Conservation (phyloP, 2,113 vertebrate species). For the Anhinga rufa region DNA sequence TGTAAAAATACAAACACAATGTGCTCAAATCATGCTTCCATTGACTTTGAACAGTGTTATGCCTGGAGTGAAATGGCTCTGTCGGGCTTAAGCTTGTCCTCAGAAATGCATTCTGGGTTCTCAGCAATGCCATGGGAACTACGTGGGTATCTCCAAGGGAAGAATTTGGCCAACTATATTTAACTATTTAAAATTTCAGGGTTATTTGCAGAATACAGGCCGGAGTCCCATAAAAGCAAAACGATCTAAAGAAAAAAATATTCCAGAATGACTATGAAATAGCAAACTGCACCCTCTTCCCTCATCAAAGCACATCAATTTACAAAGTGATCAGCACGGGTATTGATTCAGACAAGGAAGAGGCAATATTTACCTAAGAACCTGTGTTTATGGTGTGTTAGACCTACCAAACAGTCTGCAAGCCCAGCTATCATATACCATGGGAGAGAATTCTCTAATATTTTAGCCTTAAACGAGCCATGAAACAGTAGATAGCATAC, state of each 20-base stretch:
- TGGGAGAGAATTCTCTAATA: neutral
- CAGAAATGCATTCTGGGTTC: neutral
- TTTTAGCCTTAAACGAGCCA: conserved; percentile 1
- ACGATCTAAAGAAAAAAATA: conserved; percentile 37
- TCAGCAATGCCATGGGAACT: conserved; percentile 13
- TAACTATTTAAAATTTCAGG: conserved; percentile 44
- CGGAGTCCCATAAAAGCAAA: conserved; percentile 47
- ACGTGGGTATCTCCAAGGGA: neutral
- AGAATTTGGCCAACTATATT: conserved; percentile 22
- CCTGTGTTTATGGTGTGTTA: neutral
- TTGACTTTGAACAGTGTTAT: conserved; percentile 50
- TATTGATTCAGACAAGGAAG: conserved; percentile 22
- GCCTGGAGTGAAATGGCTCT: conserved; percentile 43
- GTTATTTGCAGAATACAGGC: conserved; percentile 16
- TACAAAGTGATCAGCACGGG: neutral
- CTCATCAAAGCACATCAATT: conserved; percentile 25
- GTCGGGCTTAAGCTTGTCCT: conserved; percentile 26
- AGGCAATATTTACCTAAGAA: conserved; percentile 57
- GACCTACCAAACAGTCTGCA: conserved; percentile 11
- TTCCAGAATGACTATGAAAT: conserved; percentile 31
- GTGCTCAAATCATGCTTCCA: conserved; percentile 40
- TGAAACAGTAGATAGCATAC: neutral
- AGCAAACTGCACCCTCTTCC: conserved; percentile 40
- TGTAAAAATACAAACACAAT: conserved; percentile 32
- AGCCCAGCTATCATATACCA: neutral